These are phyloP conservation scores for Mus spretus DNA, from an alignment of 2,797 vertebrate species.

Conservation along the genomic window DNA sequence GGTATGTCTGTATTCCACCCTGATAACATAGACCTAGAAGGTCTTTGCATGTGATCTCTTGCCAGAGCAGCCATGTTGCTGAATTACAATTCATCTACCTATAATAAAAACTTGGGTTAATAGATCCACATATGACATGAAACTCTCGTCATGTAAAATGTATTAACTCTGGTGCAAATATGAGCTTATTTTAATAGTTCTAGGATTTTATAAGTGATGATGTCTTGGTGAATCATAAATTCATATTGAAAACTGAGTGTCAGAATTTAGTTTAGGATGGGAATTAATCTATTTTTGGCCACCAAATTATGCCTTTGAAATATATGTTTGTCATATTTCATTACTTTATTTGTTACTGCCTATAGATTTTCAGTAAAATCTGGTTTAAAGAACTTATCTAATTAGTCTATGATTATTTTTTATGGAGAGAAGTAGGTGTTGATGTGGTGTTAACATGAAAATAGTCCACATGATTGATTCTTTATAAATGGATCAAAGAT, in stretches of 20 bases:
- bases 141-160: constrained; percentile 28
- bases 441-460: constrained; percentile 24
- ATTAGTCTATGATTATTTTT: constrained; percentile 55
- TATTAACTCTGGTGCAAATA: constrained; percentile 47
- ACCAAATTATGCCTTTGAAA: constrained; percentile 19
- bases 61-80: background rate
- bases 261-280: constrained; percentile 53
- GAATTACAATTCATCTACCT: background rate
- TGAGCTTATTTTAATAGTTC: constrained; percentile 5
- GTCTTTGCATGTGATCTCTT: background rate
- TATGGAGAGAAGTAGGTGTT: background rate
- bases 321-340: constrained; percentile 30
- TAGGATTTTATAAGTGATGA: constrained; percentile 58
- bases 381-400: constrained; percentile 61
- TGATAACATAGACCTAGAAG: background rate
- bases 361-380: constrained; percentile 57
- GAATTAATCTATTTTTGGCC: constrained; percentile 22
- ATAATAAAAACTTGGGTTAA: constrained; percentile 34
- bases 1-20: background rate
- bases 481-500: constrained; percentile 53
- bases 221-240: constrained; percentile 8
- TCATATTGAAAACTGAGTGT: background rate
- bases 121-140: background rate
- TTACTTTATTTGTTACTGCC: constrained; percentile 45
- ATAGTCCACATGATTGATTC: background rate